Percentiles rank a stretch among this genome's conserved stretches.
Conservation (phyloP, 1,140 invertebrate species). For the Drosophila jambulina region DNA sequence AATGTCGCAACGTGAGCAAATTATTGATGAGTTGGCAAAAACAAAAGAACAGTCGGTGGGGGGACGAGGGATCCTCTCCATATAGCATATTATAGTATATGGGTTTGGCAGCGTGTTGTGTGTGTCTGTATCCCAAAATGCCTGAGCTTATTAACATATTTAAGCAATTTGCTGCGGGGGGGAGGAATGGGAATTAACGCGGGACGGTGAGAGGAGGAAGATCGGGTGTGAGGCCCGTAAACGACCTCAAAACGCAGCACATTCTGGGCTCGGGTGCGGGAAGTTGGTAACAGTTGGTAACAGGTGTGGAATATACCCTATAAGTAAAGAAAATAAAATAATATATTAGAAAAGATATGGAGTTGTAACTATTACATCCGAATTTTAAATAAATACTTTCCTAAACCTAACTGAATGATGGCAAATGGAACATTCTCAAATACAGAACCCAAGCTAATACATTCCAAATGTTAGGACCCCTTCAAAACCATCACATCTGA, state of each 20-base stretch:
- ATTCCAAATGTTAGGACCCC: not conserved
- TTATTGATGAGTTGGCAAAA: slow-evolving; percentile 80
- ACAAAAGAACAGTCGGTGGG: slow-evolving; percentile 39
- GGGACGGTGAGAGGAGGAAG: not conserved
- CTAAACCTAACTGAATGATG: not conserved
- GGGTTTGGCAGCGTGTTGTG: slow-evolving; percentile 12
- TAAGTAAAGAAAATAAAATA: not conserved
- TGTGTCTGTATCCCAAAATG: slow-evolving; percentile 63
- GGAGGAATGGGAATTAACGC: not conserved
- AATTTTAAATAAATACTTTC: not conserved
- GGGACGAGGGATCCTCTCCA: slow-evolving; percentile 7
- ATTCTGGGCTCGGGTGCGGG: slow-evolving; percentile 1
- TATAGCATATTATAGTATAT: slow-evolving; percentile 44
- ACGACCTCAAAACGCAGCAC: slow-evolving; percentile 31
- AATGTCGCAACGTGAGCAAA: slow-evolving; percentile 83
- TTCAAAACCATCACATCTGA: not conserved
- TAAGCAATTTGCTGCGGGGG: slow-evolving; percentile 22
- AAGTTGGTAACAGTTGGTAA: slow-evolving; percentile 16
- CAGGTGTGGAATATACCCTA: slow-evolving; percentile 14
- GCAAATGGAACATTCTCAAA: not conserved
- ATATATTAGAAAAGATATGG: not conserved
- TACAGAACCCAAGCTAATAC: not conserved
- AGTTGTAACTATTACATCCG: too few relatives aligned
- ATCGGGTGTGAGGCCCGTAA: slow-evolving; percentile 14
- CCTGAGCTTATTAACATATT: slow-evolving; percentile 70